phyloP scores from a whole-genome alignment of 2,888 invertebrate species.

The Epinotia ramella region DNA sequence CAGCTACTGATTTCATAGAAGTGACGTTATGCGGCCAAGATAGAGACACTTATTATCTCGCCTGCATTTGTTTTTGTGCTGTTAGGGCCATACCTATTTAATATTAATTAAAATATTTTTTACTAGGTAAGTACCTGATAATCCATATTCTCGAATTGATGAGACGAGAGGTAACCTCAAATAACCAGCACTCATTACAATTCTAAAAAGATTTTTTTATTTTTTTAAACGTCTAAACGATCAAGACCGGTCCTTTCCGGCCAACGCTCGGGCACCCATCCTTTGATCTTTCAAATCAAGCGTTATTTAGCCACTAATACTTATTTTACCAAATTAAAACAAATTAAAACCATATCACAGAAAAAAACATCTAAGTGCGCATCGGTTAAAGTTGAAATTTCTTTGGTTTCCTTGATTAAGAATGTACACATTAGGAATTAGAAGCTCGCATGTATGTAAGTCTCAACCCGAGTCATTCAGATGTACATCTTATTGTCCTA shows the following conservation, averaged over 20 bases:
- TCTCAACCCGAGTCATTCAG: not conserved
- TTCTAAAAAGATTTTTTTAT: not conserved
- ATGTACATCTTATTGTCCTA: not conserved
- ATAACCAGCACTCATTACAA: not conserved
- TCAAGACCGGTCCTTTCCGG: slow-evolving; percentile 64
- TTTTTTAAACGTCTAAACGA: slow-evolving; percentile 56
- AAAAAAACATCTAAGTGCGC: slow-evolving; percentile 40
- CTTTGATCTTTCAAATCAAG: slow-evolving; percentile 80
- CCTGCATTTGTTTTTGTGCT: not conserved
- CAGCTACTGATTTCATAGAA: no score
- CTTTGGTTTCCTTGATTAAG: slow-evolving; percentile 43
- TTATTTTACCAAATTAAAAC: slow-evolving; percentile 64
- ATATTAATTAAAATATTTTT: not conserved
- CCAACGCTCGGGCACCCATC: slow-evolving; percentile 67
- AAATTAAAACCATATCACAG: slow-evolving; percentile 47
- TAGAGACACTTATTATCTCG: no score
- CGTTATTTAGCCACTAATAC: slow-evolving; percentile 81
- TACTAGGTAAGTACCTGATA: no score
- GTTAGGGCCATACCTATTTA: not conserved
- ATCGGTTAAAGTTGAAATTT: not conserved
- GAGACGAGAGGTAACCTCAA: not conserved
- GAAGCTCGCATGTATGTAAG: slow-evolving; percentile 15
- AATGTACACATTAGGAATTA: slow-evolving; percentile 16
- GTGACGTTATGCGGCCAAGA: no score
- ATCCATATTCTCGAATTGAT: not conserved